Evolutionary conservation across 2,797 vertebrate species (phyloP).

Genomic region (Anguilla obscura): DNA sequence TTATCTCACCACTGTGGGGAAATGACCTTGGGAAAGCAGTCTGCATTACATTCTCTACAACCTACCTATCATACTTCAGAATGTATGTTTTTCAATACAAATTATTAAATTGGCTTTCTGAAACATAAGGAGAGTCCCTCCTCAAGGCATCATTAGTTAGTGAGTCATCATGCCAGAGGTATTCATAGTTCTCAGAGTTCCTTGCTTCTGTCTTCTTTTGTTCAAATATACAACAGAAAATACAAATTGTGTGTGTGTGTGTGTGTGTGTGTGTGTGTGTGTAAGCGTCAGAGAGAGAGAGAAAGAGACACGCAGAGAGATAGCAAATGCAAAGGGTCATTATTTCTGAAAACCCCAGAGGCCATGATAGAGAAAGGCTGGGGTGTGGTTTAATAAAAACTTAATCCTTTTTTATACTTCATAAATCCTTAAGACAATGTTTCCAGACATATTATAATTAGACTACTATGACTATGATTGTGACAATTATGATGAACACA

Average conservation of each 20-base stretch:
- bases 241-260: neutral
- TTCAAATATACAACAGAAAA: neutral
- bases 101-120: neutral
- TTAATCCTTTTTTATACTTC: neutral
- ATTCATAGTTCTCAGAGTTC: neutral
- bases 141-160: neutral
- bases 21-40: conserved; percentile 11
- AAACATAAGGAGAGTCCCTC: neutral
- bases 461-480: too few species aligned
- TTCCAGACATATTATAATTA: neutral
- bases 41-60: neutral
- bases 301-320: neutral
- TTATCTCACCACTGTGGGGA: neutral
- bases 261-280: neutral
- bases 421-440: neutral
- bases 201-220: neutral
- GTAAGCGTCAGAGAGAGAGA: neutral
- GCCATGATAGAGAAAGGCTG: neutral
- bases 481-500: too few species aligned
- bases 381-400: neutral
- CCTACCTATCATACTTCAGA: neutral
- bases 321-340: neutral
- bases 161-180: conserved; percentile 1
- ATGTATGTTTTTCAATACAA: neutral
- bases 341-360: neutral